These are phyloP conservation scores for Folsomia candida DNA, from an alignment of 2,888 invertebrate genomes.

Conservation along the genomic window DNA sequence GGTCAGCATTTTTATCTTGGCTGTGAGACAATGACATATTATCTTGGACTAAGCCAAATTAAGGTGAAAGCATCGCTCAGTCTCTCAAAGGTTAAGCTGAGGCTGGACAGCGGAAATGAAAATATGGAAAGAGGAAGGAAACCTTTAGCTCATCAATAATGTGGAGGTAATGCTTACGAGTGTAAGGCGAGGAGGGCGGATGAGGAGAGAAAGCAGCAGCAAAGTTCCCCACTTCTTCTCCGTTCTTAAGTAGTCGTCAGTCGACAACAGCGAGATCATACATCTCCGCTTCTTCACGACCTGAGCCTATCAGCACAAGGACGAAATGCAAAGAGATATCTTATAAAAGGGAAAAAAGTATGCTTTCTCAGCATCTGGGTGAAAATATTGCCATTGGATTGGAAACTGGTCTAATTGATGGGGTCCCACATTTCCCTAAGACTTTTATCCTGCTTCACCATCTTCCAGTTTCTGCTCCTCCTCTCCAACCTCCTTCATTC, in stretches of 20 bases:
- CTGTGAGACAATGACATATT: constrained; percentile 28
- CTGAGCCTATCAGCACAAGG: not conserved
- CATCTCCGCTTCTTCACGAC: constrained; percentile 26
- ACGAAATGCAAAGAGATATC: not conserved
- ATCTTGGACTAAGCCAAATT: constrained; percentile 33
- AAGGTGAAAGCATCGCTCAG: constrained; percentile 41
- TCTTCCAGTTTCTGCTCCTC: constrained; percentile 23
- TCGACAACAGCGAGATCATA: constrained; percentile 23
- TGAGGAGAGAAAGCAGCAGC: not conserved
- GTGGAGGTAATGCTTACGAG: constrained; percentile 24
- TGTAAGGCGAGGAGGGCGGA: constrained; percentile 7
- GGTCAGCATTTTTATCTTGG: constrained; percentile 35
- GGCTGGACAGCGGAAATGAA: constrained; percentile 16
- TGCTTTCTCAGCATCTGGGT: constrained; percentile 31
- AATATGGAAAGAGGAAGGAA: constrained; percentile 25
- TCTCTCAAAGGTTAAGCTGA: not conserved
- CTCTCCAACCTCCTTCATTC: constrained; percentile 12
- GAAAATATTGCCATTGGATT: constrained; percentile 37
- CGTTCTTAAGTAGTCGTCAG: constrained; percentile 16
- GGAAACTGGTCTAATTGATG: constrained; percentile 31
- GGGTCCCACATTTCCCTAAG: constrained; percentile 35
- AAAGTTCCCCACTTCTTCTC: too few species aligned
- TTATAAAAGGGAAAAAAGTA: constrained; percentile 22
- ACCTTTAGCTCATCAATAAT: constrained; percentile 31
- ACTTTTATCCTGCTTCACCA: constrained; percentile 30